Evolutionary conservation across 2,797 vertebrate genomes (phyloP).

Genomic region (Siniperca obscura): DNA sequence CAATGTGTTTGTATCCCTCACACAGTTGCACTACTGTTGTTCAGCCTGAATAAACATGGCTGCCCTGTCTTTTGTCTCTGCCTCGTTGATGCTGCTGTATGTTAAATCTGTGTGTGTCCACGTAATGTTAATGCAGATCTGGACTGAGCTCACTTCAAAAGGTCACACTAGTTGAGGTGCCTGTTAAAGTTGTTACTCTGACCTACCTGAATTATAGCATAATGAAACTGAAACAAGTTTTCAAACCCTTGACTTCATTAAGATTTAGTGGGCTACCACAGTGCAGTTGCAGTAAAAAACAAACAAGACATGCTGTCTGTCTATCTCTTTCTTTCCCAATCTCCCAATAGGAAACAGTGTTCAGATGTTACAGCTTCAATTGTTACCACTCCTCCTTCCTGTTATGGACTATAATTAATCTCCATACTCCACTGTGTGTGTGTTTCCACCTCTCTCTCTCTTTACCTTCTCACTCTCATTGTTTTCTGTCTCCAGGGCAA

Average conservation of each 20-base stretch:
- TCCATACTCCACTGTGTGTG: background rate
- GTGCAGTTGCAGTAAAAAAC: background rate
- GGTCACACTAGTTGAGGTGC: background rate
- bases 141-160: background rate
- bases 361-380: background rate
- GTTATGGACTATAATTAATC: background rate
- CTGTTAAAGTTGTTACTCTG: background rate
- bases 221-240: background rate
- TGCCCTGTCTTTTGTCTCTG: background rate
- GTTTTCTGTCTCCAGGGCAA: conserved; percentile 39
- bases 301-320: background rate
- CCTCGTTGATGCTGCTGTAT: background rate
- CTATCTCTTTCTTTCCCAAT: too few relatives aligned
- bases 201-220: background rate
- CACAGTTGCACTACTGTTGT: background rate
- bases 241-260: background rate
- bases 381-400: background rate
- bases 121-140: background rate
- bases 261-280: background rate
- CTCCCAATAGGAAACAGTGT: background rate
- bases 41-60: background rate
- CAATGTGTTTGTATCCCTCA: too few relatives aligned
- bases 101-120: background rate
- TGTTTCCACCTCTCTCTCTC: background rate
- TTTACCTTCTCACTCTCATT: conserved; percentile 2